Evolutionary conservation across 2,113 vertebrate genomes (phyloP), one percentile per base, ranked within the genome.

Genomic region (Rhinolophus sinicus): DNA sequence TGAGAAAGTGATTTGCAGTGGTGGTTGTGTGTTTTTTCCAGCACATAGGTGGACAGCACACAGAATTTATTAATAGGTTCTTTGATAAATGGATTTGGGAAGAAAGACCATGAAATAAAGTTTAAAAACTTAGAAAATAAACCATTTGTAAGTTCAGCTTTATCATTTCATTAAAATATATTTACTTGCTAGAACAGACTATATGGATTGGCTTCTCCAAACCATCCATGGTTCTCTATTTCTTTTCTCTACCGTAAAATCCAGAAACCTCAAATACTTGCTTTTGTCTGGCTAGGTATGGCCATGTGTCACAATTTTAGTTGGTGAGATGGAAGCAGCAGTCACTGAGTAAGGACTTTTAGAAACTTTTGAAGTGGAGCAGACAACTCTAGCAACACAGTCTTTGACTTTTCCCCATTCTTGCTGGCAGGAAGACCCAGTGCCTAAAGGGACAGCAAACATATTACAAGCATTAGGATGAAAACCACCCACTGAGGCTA

Each of bases 71-170:
- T 13, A 91, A 15, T 28, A 52, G 15, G 10, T 67, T 26, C 7
- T 85, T 89, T 93, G 35, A 44, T 40, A 73, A 88, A 50, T 12
- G 3, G 54, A 47, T 72, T 58, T 64, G 47, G 40, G 19, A 67
- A 82, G 13, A 95, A 92, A 84, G 11, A 60, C 33, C 13, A 64
- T 44, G 24, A 76, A 56, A 30, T 40, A 35, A 58, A 85, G 44
- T 69, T 69, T 58, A 35, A 94, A 84, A 70, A 78, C 8, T 70
- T 69, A 70, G 72, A 89, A 95, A 82, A 88, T 65, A 77, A 88
- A 64, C 15, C 5, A 54, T 47, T 89, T 64, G 19, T 16, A 67
- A 72, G 73, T 75, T 89, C 65, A 76, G 22, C 14, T 54, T 85
- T 0, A 35, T 33, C 5, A 65, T n/a, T 28, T 73, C 50, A 77